Base-by-base conservation (phyloP, 2,113 vertebrate species). In the Theristicus caerulescens region DNA sequence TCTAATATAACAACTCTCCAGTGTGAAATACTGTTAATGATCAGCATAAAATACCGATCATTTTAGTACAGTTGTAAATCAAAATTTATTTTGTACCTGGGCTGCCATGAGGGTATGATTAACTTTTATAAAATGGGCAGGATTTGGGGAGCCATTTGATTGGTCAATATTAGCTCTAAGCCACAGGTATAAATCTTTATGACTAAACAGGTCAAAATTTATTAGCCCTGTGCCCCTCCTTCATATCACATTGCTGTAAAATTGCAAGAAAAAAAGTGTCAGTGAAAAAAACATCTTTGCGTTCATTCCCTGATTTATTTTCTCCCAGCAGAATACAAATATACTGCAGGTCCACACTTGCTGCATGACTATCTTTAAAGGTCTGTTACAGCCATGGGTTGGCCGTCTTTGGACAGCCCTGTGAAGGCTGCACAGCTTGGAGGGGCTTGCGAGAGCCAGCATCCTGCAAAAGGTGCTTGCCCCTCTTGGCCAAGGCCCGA, bases 71-170 rank as follows among this genome's bases (percentile, higher is more conserved):
- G 74, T 8, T 40, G 77, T 96, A 97, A 96, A 96, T 98, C 96
- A 97, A 93, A 67, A 96, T 97, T 95, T 96, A 96, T 96, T 96
- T 94, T 85, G 57, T 58, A 82, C 92, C 71, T 74, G 66, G 44
- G 57, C 62, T 90, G 55, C 90, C 96, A 32, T 73, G 87, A 95
- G 93, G 84, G 17, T 82, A 76, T 94, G 90, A 96, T 92, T 94
- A 97, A 96, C 62, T 97, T 95, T 89, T 94, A 96, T 87, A 88
- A 97, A 96, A 91, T 79, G 52, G 82, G 87, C 52, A 77, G 95
- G 94, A 96, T 89, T 93, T 88, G 57, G 62, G 65, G 86, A 97
- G 34, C 52, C 54, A 49, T 88, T 94, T 94, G 89, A 95, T 96
- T 96, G 91, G 96, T 86, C 93, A 93, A 74, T 95, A 86, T 96